These are phyloP conservation scores for Calypte anna DNA, from an alignment of 2,113 vertebrate genomes.

Conservation along the genomic window DNA sequence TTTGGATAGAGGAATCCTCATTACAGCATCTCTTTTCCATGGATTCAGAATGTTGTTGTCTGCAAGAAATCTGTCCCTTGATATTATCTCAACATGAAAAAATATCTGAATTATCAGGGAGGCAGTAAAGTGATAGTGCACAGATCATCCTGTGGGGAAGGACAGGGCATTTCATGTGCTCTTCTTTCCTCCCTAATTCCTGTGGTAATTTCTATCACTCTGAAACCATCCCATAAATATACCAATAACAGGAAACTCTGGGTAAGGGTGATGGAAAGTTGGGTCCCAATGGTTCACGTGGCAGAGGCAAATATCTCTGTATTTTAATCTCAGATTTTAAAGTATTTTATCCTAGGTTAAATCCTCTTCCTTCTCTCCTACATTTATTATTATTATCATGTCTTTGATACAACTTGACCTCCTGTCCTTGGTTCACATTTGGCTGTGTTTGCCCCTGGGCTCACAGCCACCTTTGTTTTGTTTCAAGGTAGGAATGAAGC, in stretches of 20 bases:
- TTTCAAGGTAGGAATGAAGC: conserved; percentile 9
- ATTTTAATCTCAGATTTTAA: not conserved
- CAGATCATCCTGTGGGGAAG: not conserved
- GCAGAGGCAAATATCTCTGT: not conserved
- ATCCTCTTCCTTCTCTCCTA: not conserved
- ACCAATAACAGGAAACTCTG: conserved; percentile 10
- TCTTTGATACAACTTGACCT: not conserved
- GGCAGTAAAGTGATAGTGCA: not conserved
- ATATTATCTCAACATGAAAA: not conserved
- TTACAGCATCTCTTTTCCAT: not conserved
- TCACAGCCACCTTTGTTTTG: conserved; percentile 25
- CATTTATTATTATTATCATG: not conserved
- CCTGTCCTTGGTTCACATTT: not conserved
- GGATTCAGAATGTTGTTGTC: not conserved
- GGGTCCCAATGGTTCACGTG: not conserved
- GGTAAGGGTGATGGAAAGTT: not conserved
- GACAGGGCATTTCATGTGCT: not conserved
- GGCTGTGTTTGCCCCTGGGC: not conserved
- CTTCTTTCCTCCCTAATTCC: not conserved
- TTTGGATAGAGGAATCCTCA: not conserved
- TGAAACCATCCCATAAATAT: not conserved
- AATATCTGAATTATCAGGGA: not conserved
- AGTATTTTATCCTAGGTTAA: not conserved
- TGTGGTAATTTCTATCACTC: not conserved
- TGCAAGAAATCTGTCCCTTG: not conserved